A percentile compares a stretch with the other conserved stretches of the same genome.
Conservation (phyloP, 1,140 invertebrate species). For the Chymomyza costata region DNA sequence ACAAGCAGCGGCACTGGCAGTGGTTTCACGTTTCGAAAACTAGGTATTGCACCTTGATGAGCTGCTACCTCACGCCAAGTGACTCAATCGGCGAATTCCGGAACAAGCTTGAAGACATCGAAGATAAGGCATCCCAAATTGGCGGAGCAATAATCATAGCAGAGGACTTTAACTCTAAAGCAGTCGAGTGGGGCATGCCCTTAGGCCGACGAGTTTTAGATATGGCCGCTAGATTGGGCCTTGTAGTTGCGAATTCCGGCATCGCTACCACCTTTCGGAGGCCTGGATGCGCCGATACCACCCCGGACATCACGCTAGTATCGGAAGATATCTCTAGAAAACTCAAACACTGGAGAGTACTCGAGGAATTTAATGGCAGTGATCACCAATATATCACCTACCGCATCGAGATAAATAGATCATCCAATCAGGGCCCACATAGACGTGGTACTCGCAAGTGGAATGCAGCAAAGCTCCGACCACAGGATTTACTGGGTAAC, state of each 20-base stretch:
- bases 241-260: conserved; percentile 21
- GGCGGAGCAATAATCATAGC: conserved; percentile 8
- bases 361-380: conserved; percentile 4
- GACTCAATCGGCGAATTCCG: neutral
- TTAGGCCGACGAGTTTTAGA: conserved; percentile 11
- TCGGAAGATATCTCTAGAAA: too few relatives aligned
- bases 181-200: conserved; percentile 36
- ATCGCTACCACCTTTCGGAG: neutral
- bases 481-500: too few relatives aligned
- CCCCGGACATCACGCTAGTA: too few relatives aligned
- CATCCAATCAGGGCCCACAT: neutral
- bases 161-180: too few relatives aligned
- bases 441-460: too few relatives aligned
- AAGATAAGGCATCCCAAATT: neutral
- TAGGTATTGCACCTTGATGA: neutral
- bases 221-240: conserved; percentile 9
- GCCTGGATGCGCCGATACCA: neutral
- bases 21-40: neutral
- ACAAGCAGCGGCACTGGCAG: neutral
- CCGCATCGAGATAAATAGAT: neutral
- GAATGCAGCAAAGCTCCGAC: too few relatives aligned
- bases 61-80: conserved; percentile 9
- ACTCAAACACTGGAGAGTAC: too few relatives aligned
- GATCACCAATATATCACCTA: conserved; percentile 8
- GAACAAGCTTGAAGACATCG: neutral